These are phyloP conservation scores for Poecilia velifera DNA, from an alignment of 2,797 vertebrate species.

Conservation along the genomic window DNA sequence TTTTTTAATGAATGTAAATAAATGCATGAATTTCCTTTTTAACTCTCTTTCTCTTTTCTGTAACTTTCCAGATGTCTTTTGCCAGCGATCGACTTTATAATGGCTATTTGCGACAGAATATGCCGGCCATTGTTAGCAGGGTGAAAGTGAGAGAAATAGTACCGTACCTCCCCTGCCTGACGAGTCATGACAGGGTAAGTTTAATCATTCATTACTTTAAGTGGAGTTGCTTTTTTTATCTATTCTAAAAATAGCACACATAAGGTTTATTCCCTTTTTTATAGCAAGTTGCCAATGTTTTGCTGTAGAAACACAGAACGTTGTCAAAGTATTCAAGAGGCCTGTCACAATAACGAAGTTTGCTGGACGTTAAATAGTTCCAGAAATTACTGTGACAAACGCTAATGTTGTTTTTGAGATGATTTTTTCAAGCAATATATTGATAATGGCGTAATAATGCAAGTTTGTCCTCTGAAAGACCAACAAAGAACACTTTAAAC, in stretches of 20 bases:
- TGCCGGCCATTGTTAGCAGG: conserved; percentile 54
- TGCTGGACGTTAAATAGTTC: too few relatives aligned
- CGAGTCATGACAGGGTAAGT: conserved; percentile 76
- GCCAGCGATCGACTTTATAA: conserved; percentile 73
- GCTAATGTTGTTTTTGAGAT: too few relatives aligned
- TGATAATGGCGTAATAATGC: too few relatives aligned
- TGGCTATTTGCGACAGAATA: conserved; percentile 66
- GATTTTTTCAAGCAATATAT: too few relatives aligned
- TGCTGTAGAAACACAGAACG: not conserved
- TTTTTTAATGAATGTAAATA: not conserved
- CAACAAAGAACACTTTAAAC: too few relatives aligned
- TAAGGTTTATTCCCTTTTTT: not conserved
- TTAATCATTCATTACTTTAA: not conserved
- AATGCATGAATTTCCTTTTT: not conserved
- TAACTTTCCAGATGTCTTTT: conserved; percentile 73
- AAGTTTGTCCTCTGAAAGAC: too few relatives aligned
- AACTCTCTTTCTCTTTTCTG: not conserved
- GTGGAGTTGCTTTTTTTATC: not conserved
- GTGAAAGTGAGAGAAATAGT: conserved; percentile 75
- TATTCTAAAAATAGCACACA: not conserved
- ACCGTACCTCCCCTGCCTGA: conserved; percentile 75
- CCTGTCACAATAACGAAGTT: too few relatives aligned
- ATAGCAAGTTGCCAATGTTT: not conserved
- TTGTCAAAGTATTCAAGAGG: not conserved
- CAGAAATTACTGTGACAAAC: too few relatives aligned